Base-by-base conservation (phyloP, 2,888 invertebrate genomes). In the Monochamus alternatus region DNA sequence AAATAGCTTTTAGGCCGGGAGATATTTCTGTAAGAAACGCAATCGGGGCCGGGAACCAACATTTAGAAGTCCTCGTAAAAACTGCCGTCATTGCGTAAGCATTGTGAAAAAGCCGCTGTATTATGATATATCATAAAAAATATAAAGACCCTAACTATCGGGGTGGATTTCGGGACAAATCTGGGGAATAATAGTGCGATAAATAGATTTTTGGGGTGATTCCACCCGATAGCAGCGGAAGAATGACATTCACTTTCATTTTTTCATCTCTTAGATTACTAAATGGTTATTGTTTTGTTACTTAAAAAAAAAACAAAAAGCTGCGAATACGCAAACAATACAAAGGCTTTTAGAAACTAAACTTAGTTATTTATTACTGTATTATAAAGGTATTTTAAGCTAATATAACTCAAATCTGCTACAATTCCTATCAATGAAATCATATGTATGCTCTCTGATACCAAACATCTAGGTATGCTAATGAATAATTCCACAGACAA, bases 81-180 rank as follows among this genome's bases (percentile, higher is more conserved):
- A 88, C 22, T 22, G 22, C 22, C 87, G 87, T 87, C 88, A 88
- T 88, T 88, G 88, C 87, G 87, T 87, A 87, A 85, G 87, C 86
- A 88, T 87, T 87, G 86, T 88, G 87, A 85, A 85, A 85, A 83
- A 82, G 55, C 10, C 38, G 82, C 85, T 83, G 85, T 86, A 87
- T 87, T 87, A 87, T 88, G 87, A 88, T 87, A 86, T 88, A 87
- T 87, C 87, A 85, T 88, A 88, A 87, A 88, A 88, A 87, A 84
- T 84, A 87, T 86, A 86, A 87, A 87, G 85, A 85, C 84, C 85
- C 85, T 81, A 80, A 82, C 81, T 83, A 83, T 84, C 83, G 78
- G 85, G 86, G 84, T 85, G 85, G 84, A 86, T 87, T 86, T 85
- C 77, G 79, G 79, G 82, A 85, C 85, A 85, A 86, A 86, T 86